A percentile compares a stretch with the other conserved stretches of the same genome.
Evolutionary conservation across 2,113 vertebrate genomes (phyloP).

Genomic region (Cichladusa arquata): DNA sequence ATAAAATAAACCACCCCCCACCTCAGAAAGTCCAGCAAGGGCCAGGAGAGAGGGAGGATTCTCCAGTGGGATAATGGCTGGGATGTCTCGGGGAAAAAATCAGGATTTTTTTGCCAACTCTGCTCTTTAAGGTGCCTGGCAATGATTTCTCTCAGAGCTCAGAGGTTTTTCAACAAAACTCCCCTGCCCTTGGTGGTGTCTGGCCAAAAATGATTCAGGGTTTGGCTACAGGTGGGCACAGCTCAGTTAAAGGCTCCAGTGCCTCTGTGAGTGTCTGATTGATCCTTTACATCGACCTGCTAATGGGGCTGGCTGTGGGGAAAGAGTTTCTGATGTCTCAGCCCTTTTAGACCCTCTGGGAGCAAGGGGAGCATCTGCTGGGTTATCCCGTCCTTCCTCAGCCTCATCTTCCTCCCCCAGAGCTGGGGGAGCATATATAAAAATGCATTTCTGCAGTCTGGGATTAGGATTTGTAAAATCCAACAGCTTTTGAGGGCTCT

Average conservation of each 20-base stretch:
- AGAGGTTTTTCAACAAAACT: rapidly evolving
- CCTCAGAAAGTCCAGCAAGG: rapidly evolving
- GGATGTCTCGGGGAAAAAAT: rapidly evolving
- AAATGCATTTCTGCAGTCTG: not conserved
- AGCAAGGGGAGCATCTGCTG: not conserved
- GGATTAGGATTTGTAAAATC: not conserved
- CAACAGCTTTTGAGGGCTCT: not conserved
- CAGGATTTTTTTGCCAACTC: not conserved
- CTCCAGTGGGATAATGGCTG: not conserved
- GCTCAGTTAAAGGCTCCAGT: not conserved
- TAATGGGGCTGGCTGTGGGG: not conserved
- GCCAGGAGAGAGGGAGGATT: not conserved
- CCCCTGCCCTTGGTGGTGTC: not conserved
- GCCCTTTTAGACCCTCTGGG: not conserved
- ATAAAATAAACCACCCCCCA: not conserved
- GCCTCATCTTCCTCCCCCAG: not conserved
- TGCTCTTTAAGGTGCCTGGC: not conserved
- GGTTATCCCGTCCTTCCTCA: not conserved
- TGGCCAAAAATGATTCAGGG: not conserved
- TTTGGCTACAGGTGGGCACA: constrained; percentile 13
- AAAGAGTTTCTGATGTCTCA: not conserved
- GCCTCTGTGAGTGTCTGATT: not conserved
- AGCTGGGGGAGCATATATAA: rapidly evolving
- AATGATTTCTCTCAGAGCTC: not conserved
- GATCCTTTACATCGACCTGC: not conserved